These are phyloP conservation scores for Antennarius striatus DNA, from an alignment of 2,113 vertebrate species.

Conservation along the genomic window DNA sequence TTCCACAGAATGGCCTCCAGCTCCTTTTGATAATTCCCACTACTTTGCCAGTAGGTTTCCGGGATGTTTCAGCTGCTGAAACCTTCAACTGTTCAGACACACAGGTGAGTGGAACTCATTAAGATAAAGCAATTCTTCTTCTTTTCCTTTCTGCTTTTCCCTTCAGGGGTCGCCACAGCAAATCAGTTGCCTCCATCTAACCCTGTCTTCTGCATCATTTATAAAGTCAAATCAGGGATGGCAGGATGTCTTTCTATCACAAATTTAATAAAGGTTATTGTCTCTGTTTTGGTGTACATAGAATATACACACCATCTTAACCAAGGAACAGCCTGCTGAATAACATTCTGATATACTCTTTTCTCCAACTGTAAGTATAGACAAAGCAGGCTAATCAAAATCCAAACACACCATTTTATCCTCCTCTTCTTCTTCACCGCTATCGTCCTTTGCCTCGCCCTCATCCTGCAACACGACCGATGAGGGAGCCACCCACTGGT, in stretches of 20 bases:
- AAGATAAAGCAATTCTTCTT: no score
- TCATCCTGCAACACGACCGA: constrained; percentile 94
- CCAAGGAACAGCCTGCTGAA: background rate
- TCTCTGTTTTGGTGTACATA: background rate
- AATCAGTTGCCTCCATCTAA: no score
- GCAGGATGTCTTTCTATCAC: background rate
- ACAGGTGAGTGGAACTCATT: background rate
- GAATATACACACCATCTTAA: background rate
- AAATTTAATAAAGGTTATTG: background rate
- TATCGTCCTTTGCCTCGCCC: constrained; percentile 84
- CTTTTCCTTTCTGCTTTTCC: no score
- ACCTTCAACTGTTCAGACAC: constrained; percentile 78
- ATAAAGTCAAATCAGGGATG: background rate
- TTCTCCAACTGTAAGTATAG: background rate
- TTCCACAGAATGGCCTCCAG: constrained; percentile 96
- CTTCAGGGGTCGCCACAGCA: no score
- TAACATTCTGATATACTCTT: background rate
- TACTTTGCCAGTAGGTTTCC: constrained; percentile 88
- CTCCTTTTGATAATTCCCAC: constrained; percentile 96
- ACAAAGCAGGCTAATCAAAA: background rate
- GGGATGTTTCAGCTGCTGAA: constrained; percentile 68
- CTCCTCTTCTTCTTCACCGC: constrained; percentile 78
- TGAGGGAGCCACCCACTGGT: constrained; percentile 88
- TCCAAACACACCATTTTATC: constrained; percentile 61
- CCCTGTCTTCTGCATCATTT: background rate